A percentile compares a stretch with the other conserved stretches of the same genome.
Conservation (phyloP, 1,140 invertebrate genomes). For the Lepidurus arcticus region DNA sequence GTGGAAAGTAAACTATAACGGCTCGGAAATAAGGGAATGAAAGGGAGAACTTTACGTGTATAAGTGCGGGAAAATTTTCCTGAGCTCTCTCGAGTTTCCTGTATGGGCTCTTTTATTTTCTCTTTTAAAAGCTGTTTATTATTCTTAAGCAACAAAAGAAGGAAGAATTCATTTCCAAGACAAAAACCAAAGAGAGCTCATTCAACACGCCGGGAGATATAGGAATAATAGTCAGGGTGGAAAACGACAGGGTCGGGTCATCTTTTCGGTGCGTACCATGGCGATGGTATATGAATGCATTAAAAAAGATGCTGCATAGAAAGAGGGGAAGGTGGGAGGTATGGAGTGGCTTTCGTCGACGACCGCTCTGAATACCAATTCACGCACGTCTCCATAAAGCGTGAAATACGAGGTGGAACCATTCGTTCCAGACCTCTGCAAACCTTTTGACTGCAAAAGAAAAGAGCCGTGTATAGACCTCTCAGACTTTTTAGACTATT, state of each 20-base stretch:
- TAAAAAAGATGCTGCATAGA: neutral
- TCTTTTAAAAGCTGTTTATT: slow-evolving; percentile 4
- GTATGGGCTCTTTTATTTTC: neutral
- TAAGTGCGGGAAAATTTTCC: neutral
- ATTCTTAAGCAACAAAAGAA: neutral
- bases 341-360: slow-evolving; percentile 14
- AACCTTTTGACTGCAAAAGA: neutral
- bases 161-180: slow-evolving; percentile 16
- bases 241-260: neutral
- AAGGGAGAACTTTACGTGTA: neutral
- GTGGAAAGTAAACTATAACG: neutral
- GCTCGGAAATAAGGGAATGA: neutral
- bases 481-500: neutral
- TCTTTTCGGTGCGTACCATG: neutral
- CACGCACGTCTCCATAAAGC: slow-evolving; percentile 17
- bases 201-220: neutral
- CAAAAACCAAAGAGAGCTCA: neutral
- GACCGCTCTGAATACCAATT: slow-evolving; percentile 8
- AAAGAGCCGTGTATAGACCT: neutral
- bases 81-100: neutral
- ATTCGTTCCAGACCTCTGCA: neutral
- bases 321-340: neutral
- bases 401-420: slow-evolving; percentile 7
- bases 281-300: neutral
- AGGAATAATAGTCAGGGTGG: neutral